Percentiles rank a stretch among this genome's conserved stretches.
These are phyloP conservation scores for Hestina assimilis DNA, from an alignment of 1,140 invertebrate genomes.

Conservation along the genomic window DNA sequence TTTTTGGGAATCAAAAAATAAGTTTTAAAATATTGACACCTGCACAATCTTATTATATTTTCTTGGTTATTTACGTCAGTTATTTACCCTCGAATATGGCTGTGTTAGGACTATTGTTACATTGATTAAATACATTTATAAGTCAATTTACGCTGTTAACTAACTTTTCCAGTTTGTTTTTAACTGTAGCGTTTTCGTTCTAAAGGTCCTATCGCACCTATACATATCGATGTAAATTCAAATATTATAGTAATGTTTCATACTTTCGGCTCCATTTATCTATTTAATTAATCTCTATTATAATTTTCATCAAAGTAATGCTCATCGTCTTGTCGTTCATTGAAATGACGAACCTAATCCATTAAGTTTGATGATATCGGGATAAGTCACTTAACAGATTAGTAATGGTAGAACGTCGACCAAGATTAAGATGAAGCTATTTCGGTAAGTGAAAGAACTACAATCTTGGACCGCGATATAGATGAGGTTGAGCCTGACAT, in stretches of 20 bases:
- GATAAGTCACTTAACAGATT: constrained; percentile 38
- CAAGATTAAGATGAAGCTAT: constrained; percentile 16
- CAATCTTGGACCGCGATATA: constrained; percentile 38
- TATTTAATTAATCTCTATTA: constrained; percentile 40
- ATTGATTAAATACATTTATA: too few relatives aligned
- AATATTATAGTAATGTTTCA: background rate
- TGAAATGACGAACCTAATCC: constrained; percentile 43
- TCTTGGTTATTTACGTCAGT: too few relatives aligned
- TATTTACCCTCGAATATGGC: too few relatives aligned
- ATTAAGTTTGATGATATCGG: constrained; percentile 48
- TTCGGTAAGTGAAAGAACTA: constrained; percentile 25
- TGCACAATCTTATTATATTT: too few relatives aligned
- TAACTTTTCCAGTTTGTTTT: too few relatives aligned
- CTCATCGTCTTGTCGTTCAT: constrained; percentile 33
- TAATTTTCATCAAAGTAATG: constrained; percentile 54
- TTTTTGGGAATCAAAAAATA: too few relatives aligned
- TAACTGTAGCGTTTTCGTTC: too few relatives aligned
- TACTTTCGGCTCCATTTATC: constrained; percentile 22
- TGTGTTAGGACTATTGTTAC: too few relatives aligned
- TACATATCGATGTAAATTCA: too few relatives aligned
- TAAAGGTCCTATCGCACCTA: too few relatives aligned
- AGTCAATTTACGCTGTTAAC: too few relatives aligned
- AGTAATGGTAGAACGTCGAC: constrained; percentile 27
- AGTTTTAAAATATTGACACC: too few relatives aligned
- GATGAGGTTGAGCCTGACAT: constrained; percentile 44